These are phyloP conservation scores for Sinocyclocheilus anshuiensis DNA, from an alignment of 2,113 vertebrate genomes.

Conservation along the genomic window DNA sequence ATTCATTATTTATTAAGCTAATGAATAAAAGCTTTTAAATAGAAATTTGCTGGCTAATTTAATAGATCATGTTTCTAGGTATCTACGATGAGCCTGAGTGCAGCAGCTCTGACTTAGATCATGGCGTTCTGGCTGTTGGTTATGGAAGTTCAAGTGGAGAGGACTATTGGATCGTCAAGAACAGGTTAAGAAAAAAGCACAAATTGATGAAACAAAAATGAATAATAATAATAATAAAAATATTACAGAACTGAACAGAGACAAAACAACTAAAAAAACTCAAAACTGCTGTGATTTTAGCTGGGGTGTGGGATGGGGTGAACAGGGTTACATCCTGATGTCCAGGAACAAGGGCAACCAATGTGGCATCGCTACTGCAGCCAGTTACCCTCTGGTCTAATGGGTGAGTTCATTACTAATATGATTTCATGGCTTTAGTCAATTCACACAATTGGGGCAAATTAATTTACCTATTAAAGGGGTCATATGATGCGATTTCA, in stretches of 20 bases:
- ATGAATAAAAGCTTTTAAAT: not conserved
- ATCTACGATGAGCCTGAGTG: slow-evolving; percentile 74
- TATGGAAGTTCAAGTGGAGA: slow-evolving; percentile 63
- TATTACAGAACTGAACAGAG: not conserved
- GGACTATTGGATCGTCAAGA: slow-evolving; percentile 80
- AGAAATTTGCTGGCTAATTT: not conserved
- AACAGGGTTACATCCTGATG: slow-evolving; percentile 78
- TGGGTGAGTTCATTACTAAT: slow-evolving; percentile 10
- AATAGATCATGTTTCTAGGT: slow-evolving; percentile 58
- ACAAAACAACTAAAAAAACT: not conserved
- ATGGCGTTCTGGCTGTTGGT: slow-evolving; percentile 75
- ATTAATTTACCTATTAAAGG: not conserved
- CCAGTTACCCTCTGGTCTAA: slow-evolving; percentile 78
- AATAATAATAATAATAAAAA: not conserved
- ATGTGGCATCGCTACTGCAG: slow-evolving; percentile 74
- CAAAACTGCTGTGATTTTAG: slow-evolving; percentile 56
- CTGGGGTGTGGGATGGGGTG: slow-evolving; percentile 76
- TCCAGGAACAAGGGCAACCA: slow-evolving; percentile 76
- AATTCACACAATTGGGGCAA: not conserved
- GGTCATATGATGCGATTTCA: no score
- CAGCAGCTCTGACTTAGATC: slow-evolving; percentile 70
- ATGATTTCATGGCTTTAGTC: not conserved
- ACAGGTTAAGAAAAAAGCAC: slow-evolving; percentile 68
- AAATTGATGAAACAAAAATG: not conserved
- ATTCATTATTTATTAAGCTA: not conserved